Conservation (phyloP, 2,113 vertebrate species). For the Laterallus jamaicensis region DNA sequence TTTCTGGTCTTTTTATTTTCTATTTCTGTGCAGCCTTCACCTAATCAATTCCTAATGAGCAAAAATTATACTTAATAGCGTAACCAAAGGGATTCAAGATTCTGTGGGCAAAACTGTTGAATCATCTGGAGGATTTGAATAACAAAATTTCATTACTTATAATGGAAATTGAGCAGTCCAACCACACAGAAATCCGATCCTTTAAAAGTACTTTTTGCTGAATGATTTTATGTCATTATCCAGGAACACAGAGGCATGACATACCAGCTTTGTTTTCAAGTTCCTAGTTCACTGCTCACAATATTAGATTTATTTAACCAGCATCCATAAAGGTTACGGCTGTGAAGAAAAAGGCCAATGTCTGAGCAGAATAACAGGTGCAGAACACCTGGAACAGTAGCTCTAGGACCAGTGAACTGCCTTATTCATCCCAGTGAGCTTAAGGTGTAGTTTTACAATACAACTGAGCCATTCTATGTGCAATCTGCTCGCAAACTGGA, state of each 20-base stretch:
- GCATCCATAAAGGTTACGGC: background rate
- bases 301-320: background rate
- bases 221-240: background rate
- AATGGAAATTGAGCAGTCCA: background rate
- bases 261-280: background rate
- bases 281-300: background rate
- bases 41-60: background rate
- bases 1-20: background rate
- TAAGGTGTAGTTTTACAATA: background rate
- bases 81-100: background rate
- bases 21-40: background rate
- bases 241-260: background rate
- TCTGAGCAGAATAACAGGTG: conserved; percentile 28
- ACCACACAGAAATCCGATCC: background rate
- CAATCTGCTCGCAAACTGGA: background rate
- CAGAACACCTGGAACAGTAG: conserved; percentile 35
- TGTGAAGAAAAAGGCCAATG: conserved; percentile 8
- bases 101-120: background rate
- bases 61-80: background rate
- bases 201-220: background rate
- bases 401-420: background rate
- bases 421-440: background rate
- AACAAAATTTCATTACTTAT: background rate
- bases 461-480: background rate
- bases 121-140: background rate